Evolutionary conservation across 1,140 invertebrate species (phyloP).

Genomic region (Anoplophora glabripennis): DNA sequence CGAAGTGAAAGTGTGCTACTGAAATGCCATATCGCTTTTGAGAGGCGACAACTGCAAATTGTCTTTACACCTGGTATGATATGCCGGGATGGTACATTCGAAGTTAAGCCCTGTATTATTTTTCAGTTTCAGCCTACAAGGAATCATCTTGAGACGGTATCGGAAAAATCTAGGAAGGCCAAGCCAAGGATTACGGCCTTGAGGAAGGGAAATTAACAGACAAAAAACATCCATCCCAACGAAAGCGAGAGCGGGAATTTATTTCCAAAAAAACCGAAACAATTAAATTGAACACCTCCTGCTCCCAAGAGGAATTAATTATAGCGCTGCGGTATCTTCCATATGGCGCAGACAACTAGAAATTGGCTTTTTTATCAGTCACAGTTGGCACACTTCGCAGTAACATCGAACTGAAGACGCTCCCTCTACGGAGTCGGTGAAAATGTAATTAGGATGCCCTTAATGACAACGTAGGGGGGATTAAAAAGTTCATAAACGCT

Average conservation of each 20-base stretch:
- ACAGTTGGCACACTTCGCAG: slow-evolving; percentile 16
- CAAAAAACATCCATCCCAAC: too few species aligned
- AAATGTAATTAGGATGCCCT: slow-evolving; percentile 3
- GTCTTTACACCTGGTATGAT: too few species aligned
- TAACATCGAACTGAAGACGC: slow-evolving; percentile 3
- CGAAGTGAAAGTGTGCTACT: too few species aligned
- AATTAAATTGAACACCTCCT: not conserved
- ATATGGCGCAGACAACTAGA: slow-evolving; percentile 8
- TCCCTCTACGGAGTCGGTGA: not conserved
- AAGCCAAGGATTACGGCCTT: too few species aligned
- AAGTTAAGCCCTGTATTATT: not conserved
- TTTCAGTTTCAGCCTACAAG: not conserved
- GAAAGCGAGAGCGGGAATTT: too few species aligned
- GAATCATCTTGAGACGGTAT: not conserved
- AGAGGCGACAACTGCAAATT: too few species aligned
- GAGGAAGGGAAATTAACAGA: too few species aligned
- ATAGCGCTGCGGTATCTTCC: slow-evolving; percentile 7
- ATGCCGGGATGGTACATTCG: too few species aligned
- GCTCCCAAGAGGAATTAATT: slow-evolving; percentile 14
- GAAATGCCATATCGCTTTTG: too few species aligned
- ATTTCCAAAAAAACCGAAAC: not conserved
- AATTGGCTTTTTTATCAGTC: slow-evolving; percentile 8
- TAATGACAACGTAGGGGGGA: slow-evolving; percentile 5
- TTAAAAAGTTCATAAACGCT: not conserved
- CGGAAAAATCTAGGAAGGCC: too few species aligned